Percentiles rank a stretch among this genome's conserved stretches.
These are phyloP conservation scores for Syngnathus scovelli DNA, from an alignment of 2,113 vertebrate genomes.

Conservation along the genomic window DNA sequence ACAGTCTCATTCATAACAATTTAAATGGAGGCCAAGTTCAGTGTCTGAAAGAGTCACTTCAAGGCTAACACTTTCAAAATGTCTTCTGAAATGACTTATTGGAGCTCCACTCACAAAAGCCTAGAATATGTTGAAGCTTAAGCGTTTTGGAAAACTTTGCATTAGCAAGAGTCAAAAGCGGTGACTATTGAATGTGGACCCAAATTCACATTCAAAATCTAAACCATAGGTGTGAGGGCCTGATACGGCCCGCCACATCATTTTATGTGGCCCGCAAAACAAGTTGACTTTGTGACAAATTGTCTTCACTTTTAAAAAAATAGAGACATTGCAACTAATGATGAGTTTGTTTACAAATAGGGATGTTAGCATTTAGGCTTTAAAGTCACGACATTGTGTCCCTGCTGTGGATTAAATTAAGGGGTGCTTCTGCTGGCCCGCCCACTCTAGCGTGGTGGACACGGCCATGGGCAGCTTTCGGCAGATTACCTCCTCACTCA, in stretches of 20 bases:
- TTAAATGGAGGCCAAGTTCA: constrained; percentile 11
- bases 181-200: too few species aligned
- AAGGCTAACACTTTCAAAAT: background rate
- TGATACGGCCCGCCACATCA: too few species aligned
- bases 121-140: too few species aligned
- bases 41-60: background rate
- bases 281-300: too few species aligned
- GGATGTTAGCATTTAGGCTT: constrained; percentile 41
- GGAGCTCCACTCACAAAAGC: background rate
- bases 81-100: background rate
- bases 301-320: too few species aligned
- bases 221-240: too few species aligned
- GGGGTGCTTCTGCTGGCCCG: constrained; percentile 23
- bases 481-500: constrained; percentile 50
- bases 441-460: constrained; percentile 7
- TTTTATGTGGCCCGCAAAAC: too few species aligned
- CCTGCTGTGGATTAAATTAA: constrained; percentile 38
- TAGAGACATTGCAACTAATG: too few species aligned
- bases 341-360: constrained; percentile 21
- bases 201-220: too few species aligned
- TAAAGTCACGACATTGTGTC: constrained; percentile 24
- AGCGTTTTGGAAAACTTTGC: too few species aligned
- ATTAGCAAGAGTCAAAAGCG: too few species aligned
- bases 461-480: constrained; percentile 52
- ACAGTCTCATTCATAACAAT: background rate